phyloP scores from a whole-genome alignment of 2,797 vertebrate species.

The Simalia tracyae region DNA sequence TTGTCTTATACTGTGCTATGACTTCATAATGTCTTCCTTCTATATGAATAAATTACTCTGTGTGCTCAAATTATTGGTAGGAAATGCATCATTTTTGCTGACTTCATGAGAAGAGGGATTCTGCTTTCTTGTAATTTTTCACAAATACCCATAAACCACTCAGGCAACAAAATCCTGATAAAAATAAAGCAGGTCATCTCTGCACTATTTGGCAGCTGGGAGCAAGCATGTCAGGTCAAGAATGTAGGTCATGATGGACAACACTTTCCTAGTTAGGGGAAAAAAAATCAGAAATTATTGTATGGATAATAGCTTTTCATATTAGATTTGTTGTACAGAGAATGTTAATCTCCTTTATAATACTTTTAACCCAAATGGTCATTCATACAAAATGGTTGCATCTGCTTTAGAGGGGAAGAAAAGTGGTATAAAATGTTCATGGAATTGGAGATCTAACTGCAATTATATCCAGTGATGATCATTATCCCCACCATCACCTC shows the following conservation, averaged over 20 bases:
- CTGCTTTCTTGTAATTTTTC: constrained; percentile 6
- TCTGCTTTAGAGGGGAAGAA: constrained; percentile 1
- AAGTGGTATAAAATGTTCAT: not conserved
- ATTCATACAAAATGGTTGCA: not conserved
- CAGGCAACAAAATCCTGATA: constrained; percentile 8
- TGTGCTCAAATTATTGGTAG: not conserved
- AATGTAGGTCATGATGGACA: constrained; percentile 63
- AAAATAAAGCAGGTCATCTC: constrained; percentile 44
- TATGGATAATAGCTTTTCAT: constrained; percentile 5
- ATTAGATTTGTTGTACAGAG: not conserved
- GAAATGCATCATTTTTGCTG: not conserved
- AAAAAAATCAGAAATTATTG: not conserved
- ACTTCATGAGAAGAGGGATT: not conserved
- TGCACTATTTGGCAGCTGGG: constrained; percentile 57
- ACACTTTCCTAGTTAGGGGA: constrained; percentile 10
- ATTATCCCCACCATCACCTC: not conserved
- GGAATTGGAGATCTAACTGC: not conserved
- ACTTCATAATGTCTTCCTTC: not conserved
- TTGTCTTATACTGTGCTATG: not conserved
- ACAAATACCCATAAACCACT: not conserved
- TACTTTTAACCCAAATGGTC: not conserved
- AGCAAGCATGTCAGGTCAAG: constrained; percentile 55
- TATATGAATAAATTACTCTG: not conserved
- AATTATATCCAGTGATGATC: not conserved
- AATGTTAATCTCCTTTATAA: not conserved